Percentiles rank a stretch among this genome's conserved stretches.
Evolutionary conservation across 2,113 vertebrate genomes (phyloP).

Genomic region (Benitochromis conjunctus): DNA sequence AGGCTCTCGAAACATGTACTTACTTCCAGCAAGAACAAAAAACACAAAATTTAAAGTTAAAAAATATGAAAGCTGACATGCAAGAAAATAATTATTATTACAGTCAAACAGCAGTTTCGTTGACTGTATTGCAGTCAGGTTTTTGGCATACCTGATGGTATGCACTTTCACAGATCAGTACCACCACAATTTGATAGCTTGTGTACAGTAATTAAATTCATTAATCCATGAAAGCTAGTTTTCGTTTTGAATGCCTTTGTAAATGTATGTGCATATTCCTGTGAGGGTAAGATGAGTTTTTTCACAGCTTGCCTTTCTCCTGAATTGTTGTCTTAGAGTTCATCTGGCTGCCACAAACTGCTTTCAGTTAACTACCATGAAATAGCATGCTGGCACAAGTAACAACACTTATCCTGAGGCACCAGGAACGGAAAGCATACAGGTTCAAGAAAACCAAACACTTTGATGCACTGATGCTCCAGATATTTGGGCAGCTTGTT

Average conservation of each 20-base stretch:
- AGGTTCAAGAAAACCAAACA: not conserved
- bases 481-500: not conserved
- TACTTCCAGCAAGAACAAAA: not conserved
- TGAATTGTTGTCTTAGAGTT: not conserved
- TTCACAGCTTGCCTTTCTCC: not conserved
- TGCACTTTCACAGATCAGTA: not conserved
- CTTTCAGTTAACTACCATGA: not conserved
- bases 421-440: not conserved
- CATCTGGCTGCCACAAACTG: not conserved
- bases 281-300: constrained; percentile 39
- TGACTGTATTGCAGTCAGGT: not conserved
- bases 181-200: not conserved
- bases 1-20: not conserved
- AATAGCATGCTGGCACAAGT: not conserved
- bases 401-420: not conserved
- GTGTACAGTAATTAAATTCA: not conserved
- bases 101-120: not conserved
- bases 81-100: not conserved
- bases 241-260: not conserved
- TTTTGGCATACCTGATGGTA: rapidly evolving
- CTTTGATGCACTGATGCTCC: not conserved
- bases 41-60: not conserved
- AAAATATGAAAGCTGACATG: not conserved
- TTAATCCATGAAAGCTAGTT: not conserved
- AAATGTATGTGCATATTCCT: not conserved